These are phyloP conservation scores for Kryptopterus vitreolus DNA, from an alignment of 2,797 vertebrate genomes.

Conservation along the genomic window DNA sequence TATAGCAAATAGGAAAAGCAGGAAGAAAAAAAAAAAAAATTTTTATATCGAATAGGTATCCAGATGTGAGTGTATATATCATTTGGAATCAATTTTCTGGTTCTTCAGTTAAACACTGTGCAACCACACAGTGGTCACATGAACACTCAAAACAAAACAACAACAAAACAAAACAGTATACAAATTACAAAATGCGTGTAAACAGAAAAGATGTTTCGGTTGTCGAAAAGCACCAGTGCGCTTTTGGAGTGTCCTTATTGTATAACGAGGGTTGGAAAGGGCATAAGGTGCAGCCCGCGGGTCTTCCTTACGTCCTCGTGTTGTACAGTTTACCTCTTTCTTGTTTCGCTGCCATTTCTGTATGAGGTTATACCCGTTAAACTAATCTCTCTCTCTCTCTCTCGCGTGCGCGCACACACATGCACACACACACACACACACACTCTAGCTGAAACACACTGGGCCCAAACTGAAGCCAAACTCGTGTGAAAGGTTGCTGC, in stretches of 20 bases:
- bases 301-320: conserved; percentile 49
- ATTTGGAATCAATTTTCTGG: background rate
- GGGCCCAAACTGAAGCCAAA: conserved; percentile 84
- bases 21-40: no score
- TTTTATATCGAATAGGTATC: background rate
- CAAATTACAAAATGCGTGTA: conserved; percentile 76
- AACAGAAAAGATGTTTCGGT: conserved; percentile 63
- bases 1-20: conserved; percentile 11
- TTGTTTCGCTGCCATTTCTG: conserved; percentile 32
- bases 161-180: conserved; percentile 59
- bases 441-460: conserved; percentile 84
- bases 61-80: conserved; percentile 4
- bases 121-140: conserved; percentile 55
- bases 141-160: conserved; percentile 35
- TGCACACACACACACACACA: no score
- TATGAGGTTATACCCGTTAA: conserved; percentile 4
- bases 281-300: conserved; percentile 28
- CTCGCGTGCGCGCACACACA: no score
- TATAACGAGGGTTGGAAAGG: conserved; percentile 52
- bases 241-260: conserved; percentile 49
- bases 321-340: conserved; percentile 41
- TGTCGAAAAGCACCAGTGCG: conserved; percentile 43
- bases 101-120: conserved; percentile 24
- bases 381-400: background rate
- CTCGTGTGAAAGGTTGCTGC: conserved; percentile 67